These are phyloP conservation scores for Melinaea menophilus DNA, from an alignment of 2,888 invertebrate genomes.

Conservation along the genomic window DNA sequence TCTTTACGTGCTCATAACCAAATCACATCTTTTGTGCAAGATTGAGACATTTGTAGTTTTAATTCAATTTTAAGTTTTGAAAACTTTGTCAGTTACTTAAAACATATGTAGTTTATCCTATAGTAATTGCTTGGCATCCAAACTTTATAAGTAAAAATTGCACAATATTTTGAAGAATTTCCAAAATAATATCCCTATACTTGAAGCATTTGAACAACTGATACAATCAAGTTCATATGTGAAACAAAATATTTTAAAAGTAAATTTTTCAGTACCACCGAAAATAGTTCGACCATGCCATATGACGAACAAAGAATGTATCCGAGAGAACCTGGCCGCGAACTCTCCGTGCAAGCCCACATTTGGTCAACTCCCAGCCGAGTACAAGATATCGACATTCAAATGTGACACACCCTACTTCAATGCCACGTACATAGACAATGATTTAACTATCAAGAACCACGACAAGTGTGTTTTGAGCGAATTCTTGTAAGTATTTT, in stretches of 20 bases:
- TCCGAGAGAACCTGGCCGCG: conserved; percentile 45
- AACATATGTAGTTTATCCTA: too few species aligned
- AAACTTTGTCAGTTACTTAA: too few species aligned
- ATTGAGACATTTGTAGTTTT: too few species aligned
- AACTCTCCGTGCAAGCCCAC: conserved; percentile 49
- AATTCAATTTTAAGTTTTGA: too few species aligned
- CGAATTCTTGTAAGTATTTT: conserved; percentile 58
- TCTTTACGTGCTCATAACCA: too few species aligned
- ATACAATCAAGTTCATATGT: not conserved
- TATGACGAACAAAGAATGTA: conserved; percentile 42
- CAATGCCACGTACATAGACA: conserved; percentile 55
- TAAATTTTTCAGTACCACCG: conserved; percentile 15
- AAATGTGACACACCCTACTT: conserved; percentile 53
- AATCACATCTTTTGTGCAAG: too few species aligned
- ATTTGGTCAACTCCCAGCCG: conserved; percentile 36
- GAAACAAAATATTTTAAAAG: not conserved
- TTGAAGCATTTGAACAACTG: not conserved
- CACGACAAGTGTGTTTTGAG: conserved; percentile 51
- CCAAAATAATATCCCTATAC: too few species aligned
- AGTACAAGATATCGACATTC: conserved; percentile 38
- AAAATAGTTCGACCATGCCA: conserved; percentile 46
- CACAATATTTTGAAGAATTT: too few species aligned
- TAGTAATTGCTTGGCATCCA: too few species aligned
- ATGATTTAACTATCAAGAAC: conserved; percentile 45
- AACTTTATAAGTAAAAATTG: too few species aligned